Evolutionary conservation across 1,140 invertebrate genomes (phyloP).

Genomic region (Zaprionus vittiger): DNA sequence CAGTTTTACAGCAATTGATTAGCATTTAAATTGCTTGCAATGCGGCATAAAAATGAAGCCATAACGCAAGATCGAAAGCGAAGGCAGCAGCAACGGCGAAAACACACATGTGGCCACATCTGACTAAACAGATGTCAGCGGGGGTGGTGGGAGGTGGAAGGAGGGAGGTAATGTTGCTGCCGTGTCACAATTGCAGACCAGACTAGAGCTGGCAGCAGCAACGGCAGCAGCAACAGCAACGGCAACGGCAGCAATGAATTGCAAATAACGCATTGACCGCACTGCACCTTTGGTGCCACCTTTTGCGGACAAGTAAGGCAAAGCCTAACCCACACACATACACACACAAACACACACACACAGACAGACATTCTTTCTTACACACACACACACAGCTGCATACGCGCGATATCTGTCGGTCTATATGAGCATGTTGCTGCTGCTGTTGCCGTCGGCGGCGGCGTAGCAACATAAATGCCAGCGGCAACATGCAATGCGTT

Average conservation of each 20-base stretch:
- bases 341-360: neutral
- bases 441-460: slow-evolving; percentile 38
- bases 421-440: slow-evolving; percentile 51
- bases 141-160: neutral
- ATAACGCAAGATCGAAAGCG: slow-evolving; percentile 43
- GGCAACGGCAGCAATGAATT: slow-evolving; percentile 70
- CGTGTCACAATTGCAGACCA: slow-evolving; percentile 48
- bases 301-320: slow-evolving; percentile 72
- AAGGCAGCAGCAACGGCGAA: neutral
- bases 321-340: slow-evolving; percentile 50
- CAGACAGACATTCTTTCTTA: neutral
- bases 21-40: slow-evolving; percentile 79
- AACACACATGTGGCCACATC: slow-evolving; percentile 32
- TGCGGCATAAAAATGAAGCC: slow-evolving; percentile 74
- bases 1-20: slow-evolving; percentile 66
- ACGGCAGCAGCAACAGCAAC: neutral
- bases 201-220: slow-evolving; percentile 26
- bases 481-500: slow-evolving; percentile 76
- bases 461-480: slow-evolving; percentile 61
- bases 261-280: slow-evolving; percentile 81
- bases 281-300: slow-evolving; percentile 78
- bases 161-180: slow-evolving; percentile 8
- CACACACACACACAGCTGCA: neutral
- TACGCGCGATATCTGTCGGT: slow-evolving; percentile 64
- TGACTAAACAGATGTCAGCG: slow-evolving; percentile 40